phyloP scores from a whole-genome alignment of 2,888 invertebrate genomes.

The Lasioglossum leucozonium region DNA sequence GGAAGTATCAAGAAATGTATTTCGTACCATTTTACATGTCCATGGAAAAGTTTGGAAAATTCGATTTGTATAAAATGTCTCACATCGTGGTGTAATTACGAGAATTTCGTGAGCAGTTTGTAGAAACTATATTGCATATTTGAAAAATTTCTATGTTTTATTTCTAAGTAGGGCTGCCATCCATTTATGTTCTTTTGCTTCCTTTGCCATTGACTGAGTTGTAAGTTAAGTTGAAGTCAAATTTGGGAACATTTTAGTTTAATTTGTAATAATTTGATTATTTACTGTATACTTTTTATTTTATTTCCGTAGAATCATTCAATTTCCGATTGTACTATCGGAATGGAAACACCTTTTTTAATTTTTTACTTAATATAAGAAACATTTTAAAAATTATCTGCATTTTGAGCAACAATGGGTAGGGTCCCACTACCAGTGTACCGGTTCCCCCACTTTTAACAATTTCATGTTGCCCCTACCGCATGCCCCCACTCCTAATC shows the following conservation, averaged over 20 bases:
- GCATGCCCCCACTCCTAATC: too few species aligned
- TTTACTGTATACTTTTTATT: too few species aligned
- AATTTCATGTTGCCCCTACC: too few species aligned
- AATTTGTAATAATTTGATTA: too few species aligned
- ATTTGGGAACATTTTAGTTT: not conserved
- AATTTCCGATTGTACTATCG: too few species aligned
- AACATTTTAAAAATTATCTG: too few species aligned
- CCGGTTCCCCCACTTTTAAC: too few species aligned
- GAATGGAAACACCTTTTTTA: too few species aligned
- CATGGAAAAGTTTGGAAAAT: not conserved
- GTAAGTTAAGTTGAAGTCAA: not conserved
- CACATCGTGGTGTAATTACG: not conserved
- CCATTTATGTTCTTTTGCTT: not conserved
- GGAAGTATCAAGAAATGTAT: slow-evolving; percentile 1
- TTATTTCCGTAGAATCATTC: too few species aligned
- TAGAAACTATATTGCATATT: not conserved
- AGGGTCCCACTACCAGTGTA: too few species aligned
- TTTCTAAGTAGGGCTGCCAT: not conserved
- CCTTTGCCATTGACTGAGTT: not conserved
- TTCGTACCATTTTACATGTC: not conserved
- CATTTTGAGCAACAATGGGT: not conserved
- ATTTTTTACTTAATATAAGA: not conserved
- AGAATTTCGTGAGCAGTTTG: not conserved
- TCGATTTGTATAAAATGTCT: not conserved
- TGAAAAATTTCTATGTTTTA: not conserved